These are phyloP conservation scores for Pseudobourletiella spinata DNA, from an alignment of 1,140 invertebrate genomes.

Conservation along the genomic window DNA sequence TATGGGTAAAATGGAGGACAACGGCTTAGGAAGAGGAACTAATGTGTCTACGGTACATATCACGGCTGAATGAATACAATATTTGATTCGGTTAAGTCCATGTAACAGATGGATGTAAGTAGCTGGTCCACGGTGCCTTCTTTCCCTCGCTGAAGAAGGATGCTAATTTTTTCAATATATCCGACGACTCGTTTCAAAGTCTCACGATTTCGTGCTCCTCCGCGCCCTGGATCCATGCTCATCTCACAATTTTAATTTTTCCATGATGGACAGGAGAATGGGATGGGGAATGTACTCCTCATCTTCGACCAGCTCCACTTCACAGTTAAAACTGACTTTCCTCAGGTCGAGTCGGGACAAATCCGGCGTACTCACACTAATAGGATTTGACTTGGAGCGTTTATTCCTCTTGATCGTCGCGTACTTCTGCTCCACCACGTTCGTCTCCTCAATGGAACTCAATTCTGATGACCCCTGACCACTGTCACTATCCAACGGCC, in stretches of 20 bases:
- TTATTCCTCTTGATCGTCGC: slow-evolving; percentile 16
- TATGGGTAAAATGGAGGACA: no score
- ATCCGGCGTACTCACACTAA: not conserved
- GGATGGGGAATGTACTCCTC: slow-evolving; percentile 36
- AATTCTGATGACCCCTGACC: slow-evolving; percentile 26
- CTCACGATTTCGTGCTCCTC: no score
- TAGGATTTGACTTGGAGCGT: not conserved
- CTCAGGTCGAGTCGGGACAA: slow-evolving; percentile 8
- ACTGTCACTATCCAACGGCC: slow-evolving; percentile 33
- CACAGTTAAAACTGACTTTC: slow-evolving; percentile 35
- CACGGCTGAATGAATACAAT: no score
- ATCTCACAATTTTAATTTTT: slow-evolving; percentile 18
- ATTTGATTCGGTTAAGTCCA: no score
- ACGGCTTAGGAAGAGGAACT: no score
- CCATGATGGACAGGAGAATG: slow-evolving; percentile 27
- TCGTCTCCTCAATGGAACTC: slow-evolving; percentile 9
- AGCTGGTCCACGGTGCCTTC: no score
- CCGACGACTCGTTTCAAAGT: no score
- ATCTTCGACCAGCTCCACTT: slow-evolving; percentile 30
- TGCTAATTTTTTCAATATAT: no score
- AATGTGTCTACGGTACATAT: no score
- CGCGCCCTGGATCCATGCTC: no score
- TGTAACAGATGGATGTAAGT: no score
- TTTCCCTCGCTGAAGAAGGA: no score
- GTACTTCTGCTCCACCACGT: slow-evolving; percentile 9